phyloP scores from a whole-genome alignment of 2,113 vertebrate species.

The Cynocephalus volans region DNA sequence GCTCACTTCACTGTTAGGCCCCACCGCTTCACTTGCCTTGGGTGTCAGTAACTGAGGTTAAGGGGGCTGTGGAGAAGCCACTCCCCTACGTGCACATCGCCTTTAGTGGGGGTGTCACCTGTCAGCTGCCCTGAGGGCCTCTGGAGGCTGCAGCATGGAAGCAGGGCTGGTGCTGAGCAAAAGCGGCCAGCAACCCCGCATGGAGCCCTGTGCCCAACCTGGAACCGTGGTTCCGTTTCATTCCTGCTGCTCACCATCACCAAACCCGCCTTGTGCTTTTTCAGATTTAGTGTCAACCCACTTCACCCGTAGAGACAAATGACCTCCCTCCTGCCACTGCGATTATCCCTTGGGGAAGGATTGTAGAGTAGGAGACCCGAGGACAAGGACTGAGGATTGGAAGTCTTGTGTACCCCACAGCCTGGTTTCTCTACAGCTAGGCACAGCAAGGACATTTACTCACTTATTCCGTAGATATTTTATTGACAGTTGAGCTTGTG shows the following conservation, averaged over 20 bases:
- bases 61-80: neutral
- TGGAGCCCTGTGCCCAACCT: neutral
- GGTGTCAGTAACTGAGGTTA: neutral
- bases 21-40: neutral
- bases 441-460: neutral
- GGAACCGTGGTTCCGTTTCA: neutral
- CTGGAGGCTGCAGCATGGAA: neutral
- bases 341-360: neutral
- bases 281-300: neutral
- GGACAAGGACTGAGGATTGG: neutral
- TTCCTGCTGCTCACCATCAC: neutral
- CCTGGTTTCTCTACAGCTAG: neutral
- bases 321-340: accelerated
- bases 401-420: neutral
- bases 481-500: accelerated
- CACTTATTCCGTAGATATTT: no score
- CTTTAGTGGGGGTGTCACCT: no score
- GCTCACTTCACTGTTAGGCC: neutral
- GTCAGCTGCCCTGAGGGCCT: neutral
- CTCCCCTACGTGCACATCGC: accelerated
- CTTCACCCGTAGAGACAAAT: neutral
- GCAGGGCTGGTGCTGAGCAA: neutral
- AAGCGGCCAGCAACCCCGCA: accelerated
- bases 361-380: no score
- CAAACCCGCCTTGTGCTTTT: neutral